phyloP scores from a whole-genome alignment of 2,113 vertebrate species.

The Chiloscyllium plagiosum region DNA sequence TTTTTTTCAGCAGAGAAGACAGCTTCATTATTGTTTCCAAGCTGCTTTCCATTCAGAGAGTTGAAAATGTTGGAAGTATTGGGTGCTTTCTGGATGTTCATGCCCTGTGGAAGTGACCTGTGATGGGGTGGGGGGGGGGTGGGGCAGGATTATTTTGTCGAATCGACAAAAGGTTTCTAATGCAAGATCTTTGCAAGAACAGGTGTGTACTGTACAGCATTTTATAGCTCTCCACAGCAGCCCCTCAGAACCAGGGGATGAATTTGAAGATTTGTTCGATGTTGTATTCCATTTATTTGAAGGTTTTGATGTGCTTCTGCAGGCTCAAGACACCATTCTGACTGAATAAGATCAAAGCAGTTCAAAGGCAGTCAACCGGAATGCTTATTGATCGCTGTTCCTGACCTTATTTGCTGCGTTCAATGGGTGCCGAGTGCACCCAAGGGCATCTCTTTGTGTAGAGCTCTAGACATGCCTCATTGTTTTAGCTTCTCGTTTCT shows the following conservation, averaged over 20 bases:
- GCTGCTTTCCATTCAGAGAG: background rate
- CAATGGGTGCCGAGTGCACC: background rate
- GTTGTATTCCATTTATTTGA: background rate
- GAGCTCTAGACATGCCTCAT: background rate
- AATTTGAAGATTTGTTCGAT: background rate
- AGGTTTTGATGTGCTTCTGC: background rate
- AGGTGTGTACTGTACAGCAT: too few species aligned
- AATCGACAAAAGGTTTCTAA: background rate
- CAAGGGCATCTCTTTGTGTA: background rate
- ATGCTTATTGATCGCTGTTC: background rate
- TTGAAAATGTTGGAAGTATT: background rate
- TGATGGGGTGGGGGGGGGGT: too few species aligned
- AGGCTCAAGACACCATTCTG: background rate
- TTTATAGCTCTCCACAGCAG: background rate
- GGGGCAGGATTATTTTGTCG: background rate
- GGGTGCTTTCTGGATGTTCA: background rate
- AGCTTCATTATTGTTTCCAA: background rate
- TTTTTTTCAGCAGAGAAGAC: background rate
- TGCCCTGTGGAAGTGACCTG: background rate
- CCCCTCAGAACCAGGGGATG: background rate
- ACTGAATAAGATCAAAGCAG: background rate
- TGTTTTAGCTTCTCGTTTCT: background rate
- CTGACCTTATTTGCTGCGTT: conserved; percentile 1
- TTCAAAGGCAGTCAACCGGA: conserved; percentile 3
- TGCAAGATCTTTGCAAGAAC: background rate